Evolutionary conservation across 2,113 vertebrate genomes (phyloP).

Genomic region (Zingel zingel): DNA sequence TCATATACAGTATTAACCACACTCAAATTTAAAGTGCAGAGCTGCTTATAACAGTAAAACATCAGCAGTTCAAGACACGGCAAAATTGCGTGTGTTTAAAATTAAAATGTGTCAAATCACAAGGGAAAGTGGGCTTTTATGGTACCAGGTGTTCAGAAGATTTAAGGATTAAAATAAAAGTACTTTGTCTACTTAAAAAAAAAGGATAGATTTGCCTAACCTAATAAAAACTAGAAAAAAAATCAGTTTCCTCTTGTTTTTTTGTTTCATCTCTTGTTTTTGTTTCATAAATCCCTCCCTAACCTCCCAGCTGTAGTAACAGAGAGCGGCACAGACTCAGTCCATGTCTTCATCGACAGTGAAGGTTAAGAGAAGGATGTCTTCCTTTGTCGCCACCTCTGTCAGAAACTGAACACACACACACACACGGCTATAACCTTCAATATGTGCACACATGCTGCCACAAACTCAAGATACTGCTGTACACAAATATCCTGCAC

Average conservation of each 20-base stretch:
- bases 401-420: conserved; percentile 27
- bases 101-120: conserved; percentile 5
- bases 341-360: conserved; percentile 15
- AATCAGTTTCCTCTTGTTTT: background rate
- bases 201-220: background rate
- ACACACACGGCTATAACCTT: too few relatives aligned
- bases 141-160: conserved; percentile 22
- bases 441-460: too few relatives aligned
- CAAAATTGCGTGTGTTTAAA: background rate
- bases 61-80: background rate
- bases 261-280: background rate
- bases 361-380: conserved; percentile 71
- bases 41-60: background rate
- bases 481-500: too few relatives aligned
- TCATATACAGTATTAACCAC: background rate
- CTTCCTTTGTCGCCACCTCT: conserved; percentile 31
- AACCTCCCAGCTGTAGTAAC: background rate
- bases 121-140: conserved; percentile 12
- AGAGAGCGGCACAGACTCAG: background rate
- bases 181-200: background rate
- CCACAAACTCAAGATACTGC: too few relatives aligned
- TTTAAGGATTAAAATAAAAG: conserved; percentile 17
- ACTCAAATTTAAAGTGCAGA: background rate
- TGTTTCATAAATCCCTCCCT: background rate
- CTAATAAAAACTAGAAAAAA: background rate